Base-by-base conservation (phyloP, 2,797 vertebrate genomes). In the Periophthalmus magnuspinnatus region DNA sequence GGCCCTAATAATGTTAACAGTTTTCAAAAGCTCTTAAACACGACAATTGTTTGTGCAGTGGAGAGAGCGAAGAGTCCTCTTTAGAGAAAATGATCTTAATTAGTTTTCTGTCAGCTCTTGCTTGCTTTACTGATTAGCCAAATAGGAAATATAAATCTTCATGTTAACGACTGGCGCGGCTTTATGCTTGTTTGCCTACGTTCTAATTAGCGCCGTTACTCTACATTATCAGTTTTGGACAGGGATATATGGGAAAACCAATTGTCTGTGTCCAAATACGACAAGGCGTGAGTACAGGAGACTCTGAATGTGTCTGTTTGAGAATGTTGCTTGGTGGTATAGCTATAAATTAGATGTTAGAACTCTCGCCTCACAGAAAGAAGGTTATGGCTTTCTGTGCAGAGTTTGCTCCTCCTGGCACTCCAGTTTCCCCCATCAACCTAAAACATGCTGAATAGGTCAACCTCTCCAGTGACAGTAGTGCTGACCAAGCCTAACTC, bases 81-180 rank as follows among this genome's bases (percentile, higher is more conserved):
- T 24, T 28, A 36, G 24, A 79, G 32, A 34, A 32, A 5, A 70
- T 66, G 32, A 6, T 47, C 61, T 64, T 64, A 64, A 64, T 64
- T 64, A 64, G 61, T 64, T 64, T 64, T 14, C 61, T 28, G 61
- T 64, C 61, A 64, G 61, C 41, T 64, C 61, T 28, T 64, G 61
- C 61, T 64, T 64, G 61, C 61, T 64, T 64, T 64, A 64, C 61
- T 64, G 61, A 45, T 64, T 64, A 64, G 21, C 61, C 61, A 64
- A 64, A 64, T 64, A 64, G 61, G 22, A 64, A 47, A 64, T 47
- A 64, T 64, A 64, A 64, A 64, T 47, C 61, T 64, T 64, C 38
- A 64, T 64, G 61, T 64, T 64, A 47, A 45, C 41, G 38, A 64
- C 38, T 28, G 13, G 38, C 16, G 61, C 61, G 14, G 38, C 61